These are phyloP conservation scores for Cartodere bifasciata DNA, from an alignment of 2,888 invertebrate genomes.

Conservation along the genomic window DNA sequence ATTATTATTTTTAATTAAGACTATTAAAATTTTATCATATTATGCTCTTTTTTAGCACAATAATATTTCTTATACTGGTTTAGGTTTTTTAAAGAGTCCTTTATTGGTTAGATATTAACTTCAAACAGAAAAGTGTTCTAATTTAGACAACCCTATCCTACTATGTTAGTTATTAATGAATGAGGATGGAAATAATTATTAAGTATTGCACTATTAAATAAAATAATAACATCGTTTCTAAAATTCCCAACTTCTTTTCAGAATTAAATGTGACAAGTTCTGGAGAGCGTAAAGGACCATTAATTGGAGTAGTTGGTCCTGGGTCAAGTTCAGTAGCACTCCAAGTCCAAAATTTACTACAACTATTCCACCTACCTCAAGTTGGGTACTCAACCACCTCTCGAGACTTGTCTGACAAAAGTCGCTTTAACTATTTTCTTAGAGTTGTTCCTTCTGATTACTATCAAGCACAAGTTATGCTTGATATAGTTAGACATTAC, in stretches of 20 bases:
- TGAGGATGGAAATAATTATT: too few species aligned
- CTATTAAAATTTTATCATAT: too few species aligned
- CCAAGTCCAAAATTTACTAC: conserved; percentile 62
- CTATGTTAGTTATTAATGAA: too few species aligned
- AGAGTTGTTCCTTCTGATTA: conserved; percentile 68
- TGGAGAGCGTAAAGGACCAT: conserved; percentile 30
- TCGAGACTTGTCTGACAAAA: conserved; percentile 61
- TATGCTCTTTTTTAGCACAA: too few species aligned
- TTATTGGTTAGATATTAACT: too few species aligned
- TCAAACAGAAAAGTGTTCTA: too few species aligned
- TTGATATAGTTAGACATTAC: conserved; percentile 51
- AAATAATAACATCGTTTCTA: conserved; percentile 42
- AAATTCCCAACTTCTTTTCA: conserved; percentile 15
- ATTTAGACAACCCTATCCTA: too few species aligned
- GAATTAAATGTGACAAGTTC: background rate
- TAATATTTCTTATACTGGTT: too few species aligned
- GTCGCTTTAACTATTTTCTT: conserved; percentile 61
- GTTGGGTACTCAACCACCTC: conserved; percentile 69
- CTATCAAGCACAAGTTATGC: conserved; percentile 62
- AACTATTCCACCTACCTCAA: conserved; percentile 53
- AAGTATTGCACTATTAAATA: conserved; percentile 60
- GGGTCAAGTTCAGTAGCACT: conserved; percentile 59
- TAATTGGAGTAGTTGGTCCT: conserved; percentile 62
- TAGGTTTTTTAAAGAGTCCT: too few species aligned
- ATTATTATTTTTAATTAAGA: too few species aligned